Percentiles rank a stretch among this genome's conserved stretches.
Evolutionary conservation across 2,797 vertebrate species (phyloP).

Genomic region (Betta splendens): DNA sequence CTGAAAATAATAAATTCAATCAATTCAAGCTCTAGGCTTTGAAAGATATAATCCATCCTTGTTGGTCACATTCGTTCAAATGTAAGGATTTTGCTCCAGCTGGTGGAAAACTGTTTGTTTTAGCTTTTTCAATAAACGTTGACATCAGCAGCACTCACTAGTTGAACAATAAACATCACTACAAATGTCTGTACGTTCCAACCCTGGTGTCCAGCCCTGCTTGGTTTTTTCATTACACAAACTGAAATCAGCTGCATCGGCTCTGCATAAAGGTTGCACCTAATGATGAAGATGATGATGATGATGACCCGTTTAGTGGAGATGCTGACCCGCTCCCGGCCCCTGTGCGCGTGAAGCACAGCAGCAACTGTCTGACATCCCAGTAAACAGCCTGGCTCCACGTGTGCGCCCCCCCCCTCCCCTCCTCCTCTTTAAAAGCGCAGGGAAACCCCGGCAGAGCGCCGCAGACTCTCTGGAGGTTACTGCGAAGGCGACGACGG

Average conservation of each 20-base stretch:
- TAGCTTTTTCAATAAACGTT: no score
- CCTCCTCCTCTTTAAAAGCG: conserved; percentile 79
- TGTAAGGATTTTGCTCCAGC: no score
- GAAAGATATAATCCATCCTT: no score
- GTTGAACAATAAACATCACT: no score
- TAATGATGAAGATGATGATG: no score
- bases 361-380: conserved; percentile 9
- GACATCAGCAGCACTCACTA: no score
- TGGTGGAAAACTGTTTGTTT: no score
- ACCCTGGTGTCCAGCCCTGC: not conserved
- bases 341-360: conserved; percentile 17
- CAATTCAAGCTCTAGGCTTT: no score
- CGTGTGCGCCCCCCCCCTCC: conserved; percentile 6
- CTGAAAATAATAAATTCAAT: no score
- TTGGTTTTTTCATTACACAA: not conserved
- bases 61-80: no score
- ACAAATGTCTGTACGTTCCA: no score
- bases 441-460: conserved; percentile 78
- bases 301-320: not conserved
- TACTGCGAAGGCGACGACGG: conserved; percentile 20
- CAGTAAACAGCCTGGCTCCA: conserved; percentile 24
- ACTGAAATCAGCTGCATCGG: no score
- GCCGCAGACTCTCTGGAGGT: conserved; percentile 58
- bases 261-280: not conserved
- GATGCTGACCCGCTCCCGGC: not conserved